Base-by-base conservation (phyloP, 2,113 vertebrate genomes). In the Cyprinodon brontotheroides region DNA sequence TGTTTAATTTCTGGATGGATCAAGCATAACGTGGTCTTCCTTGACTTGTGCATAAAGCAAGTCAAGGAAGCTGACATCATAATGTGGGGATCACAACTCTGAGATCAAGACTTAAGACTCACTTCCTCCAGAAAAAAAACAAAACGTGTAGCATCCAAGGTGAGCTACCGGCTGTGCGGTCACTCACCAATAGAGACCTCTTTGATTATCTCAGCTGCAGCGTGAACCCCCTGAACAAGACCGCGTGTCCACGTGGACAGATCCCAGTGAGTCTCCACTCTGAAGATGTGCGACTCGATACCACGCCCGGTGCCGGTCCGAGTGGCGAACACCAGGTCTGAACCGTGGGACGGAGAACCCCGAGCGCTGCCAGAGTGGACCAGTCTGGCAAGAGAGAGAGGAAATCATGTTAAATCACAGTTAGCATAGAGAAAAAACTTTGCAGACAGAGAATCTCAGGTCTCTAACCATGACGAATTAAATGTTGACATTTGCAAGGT, bases 181-280 rank as follows among this genome's bases (percentile, higher is more conserved):
- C 71, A 79, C 93, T 81, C 81, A 95, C 94, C 94, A 11, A 95
- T 94, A 0, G 97, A 96, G 50, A 99, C 96, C 87, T 99, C 98
- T 84, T 97, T 96, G 84, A 98, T 91, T 37, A 99, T 93, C 83
- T 98, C 96, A 0, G 97, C 96, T 0, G 97, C 95, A 0, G 94
- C 86, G 0, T 99, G 96, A 7, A 95, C 96, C 8, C 98, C 97
- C 91, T 98, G 98, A 22, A 98, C 97, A 1, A 99, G 91, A 3
- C 95, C 93, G 0, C 98, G 93, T 0, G 97, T 99, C 97, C 98
- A 99, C 0, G 95, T 93, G 0, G 98, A 98, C 87, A 99, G 93
- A 76, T 99, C 98, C 76, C 97, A 96, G 90, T 98, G 97, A 0
- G 96, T 98, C 91, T 99, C 97, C 85, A 97, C 98, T 0, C 96